A percentile compares a stretch with the other conserved stretches of the same genome.
These are phyloP conservation scores for Turnix velox DNA, from an alignment of 2,113 vertebrate species.

Conservation along the genomic window DNA sequence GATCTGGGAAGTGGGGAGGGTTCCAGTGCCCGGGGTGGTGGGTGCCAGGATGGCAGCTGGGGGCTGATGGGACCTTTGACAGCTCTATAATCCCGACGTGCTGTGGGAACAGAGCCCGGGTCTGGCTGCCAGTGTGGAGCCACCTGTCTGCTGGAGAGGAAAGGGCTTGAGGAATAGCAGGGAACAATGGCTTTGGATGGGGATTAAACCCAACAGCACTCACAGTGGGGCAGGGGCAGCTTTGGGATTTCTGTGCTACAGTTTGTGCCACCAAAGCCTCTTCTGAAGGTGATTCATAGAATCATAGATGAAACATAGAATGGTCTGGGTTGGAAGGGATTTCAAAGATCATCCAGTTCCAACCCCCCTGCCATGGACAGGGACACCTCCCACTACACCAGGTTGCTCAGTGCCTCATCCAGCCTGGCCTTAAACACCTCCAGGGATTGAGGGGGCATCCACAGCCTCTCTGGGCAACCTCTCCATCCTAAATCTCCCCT, in stretches of 20 bases:
- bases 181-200: not conserved
- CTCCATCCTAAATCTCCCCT: too few relatives aligned
- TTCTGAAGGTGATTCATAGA: not conserved
- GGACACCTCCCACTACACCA: too few relatives aligned
- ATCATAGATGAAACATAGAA: too few relatives aligned
- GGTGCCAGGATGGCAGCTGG: slow-evolving; percentile 63
- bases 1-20: not conserved
- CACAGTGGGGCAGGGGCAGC: too few relatives aligned
- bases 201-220: not conserved
- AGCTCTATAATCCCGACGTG: slow-evolving; percentile 23
- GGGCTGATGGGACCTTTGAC: slow-evolving; percentile 64
- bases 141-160: slow-evolving; percentile 46
- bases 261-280: not conserved
- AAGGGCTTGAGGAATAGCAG: slow-evolving; percentile 32
- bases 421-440: too few relatives aligned
- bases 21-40: not conserved
- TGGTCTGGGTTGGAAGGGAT: too few relatives aligned
- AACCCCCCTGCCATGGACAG: too few relatives aligned
- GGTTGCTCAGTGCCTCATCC: too few relatives aligned
- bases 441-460: too few relatives aligned
- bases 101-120: not conserved
- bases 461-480: too few relatives aligned
- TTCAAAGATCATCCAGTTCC: too few relatives aligned
- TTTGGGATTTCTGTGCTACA: not conserved
- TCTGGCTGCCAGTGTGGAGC: not conserved